Evolutionary conservation across 1,140 invertebrate species (phyloP).

Genomic region (Zeugodacus cucurbitae): DNA sequence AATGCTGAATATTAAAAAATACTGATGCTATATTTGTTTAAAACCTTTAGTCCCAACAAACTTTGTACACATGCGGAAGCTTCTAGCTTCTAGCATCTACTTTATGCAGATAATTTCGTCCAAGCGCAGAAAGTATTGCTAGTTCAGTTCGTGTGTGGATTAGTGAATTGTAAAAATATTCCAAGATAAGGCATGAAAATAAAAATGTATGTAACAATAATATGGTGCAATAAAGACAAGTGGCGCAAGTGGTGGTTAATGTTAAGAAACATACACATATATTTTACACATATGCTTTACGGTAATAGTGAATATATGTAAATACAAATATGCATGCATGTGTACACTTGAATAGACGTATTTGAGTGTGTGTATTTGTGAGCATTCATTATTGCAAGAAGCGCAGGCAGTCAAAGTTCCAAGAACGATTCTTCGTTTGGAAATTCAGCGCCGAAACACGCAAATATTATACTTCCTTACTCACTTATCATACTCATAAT

Average conservation of each 20-base stretch:
- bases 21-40: too few species aligned
- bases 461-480: slow-evolving; percentile 24
- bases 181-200: not conserved
- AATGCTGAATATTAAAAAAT: too few species aligned
- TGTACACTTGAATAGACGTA: not conserved
- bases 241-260: not conserved
- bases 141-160: too few species aligned
- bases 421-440: not conserved
- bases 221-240: not conserved
- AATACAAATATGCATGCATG: not conserved
- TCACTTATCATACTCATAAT: slow-evolving; percentile 31
- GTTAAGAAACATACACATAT: not conserved
- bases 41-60: too few species aligned
- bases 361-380: too few species aligned
- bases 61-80: too few species aligned
- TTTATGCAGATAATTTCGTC: too few species aligned
- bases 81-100: too few species aligned
- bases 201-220: not conserved
- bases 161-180: too few species aligned
- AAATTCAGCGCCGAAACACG: slow-evolving; percentile 29
- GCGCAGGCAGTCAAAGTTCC: not conserved
- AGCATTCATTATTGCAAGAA: not conserved
- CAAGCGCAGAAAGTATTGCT: too few species aligned
- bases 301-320: not conserved
- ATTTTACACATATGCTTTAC: not conserved